These are phyloP conservation scores for Eulemur mongoz DNA, from an alignment of 2,797 vertebrate genomes.

Conservation along the genomic window DNA sequence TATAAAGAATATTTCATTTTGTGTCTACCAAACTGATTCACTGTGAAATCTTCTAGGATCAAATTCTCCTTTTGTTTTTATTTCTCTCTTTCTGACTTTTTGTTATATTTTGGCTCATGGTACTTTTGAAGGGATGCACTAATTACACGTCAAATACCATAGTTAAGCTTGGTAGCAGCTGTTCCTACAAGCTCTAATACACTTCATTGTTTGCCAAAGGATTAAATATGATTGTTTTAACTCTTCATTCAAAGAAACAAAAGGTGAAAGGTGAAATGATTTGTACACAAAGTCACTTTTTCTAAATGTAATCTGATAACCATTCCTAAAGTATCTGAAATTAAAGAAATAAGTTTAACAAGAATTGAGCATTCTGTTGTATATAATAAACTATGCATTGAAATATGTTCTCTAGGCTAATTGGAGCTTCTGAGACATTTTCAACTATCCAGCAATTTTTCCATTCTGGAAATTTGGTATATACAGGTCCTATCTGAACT, in stretches of 20 bases:
- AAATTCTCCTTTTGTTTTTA: background rate
- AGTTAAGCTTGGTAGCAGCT: background rate
- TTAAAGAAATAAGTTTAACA: conserved; percentile 24
- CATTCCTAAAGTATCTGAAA: background rate
- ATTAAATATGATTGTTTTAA: conserved; percentile 30
- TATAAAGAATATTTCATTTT: background rate
- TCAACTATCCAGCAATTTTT: conserved; percentile 11
- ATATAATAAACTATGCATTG: background rate
- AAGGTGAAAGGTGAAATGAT: conserved; percentile 31
- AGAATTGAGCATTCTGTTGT: background rate
- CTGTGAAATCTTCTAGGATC: background rate
- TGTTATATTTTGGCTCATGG: background rate
- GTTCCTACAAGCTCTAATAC: background rate
- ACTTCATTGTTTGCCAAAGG: background rate
- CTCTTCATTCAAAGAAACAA: conserved; percentile 14
- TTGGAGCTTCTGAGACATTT: conserved; percentile 26
- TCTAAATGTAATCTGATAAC: background rate
- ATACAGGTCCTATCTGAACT: background rate
- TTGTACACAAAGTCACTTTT: background rate
- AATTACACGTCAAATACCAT: conserved; percentile 26
- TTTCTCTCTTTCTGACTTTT: background rate
- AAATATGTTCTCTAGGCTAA: background rate
- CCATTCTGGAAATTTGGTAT: background rate
- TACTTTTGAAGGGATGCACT: background rate
- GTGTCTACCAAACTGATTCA: background rate